Evolutionary conservation across 2,888 invertebrate genomes (phyloP).

Genomic region (Lobophora halterata): DNA sequence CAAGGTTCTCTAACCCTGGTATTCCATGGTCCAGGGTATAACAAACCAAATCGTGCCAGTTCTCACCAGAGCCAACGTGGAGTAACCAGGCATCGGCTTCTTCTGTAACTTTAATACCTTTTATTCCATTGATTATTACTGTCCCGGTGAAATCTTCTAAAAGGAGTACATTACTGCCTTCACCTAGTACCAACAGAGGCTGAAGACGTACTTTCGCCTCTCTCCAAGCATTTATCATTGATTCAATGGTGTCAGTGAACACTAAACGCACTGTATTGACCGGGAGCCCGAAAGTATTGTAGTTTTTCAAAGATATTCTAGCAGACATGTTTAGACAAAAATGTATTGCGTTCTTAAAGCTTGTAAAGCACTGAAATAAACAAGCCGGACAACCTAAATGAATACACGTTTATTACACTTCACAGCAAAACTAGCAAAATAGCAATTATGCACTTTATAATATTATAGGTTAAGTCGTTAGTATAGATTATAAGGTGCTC

Average conservation of each 20-base stretch:
- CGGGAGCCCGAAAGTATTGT: constrained; percentile 16
- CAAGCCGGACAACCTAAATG: too few relatives aligned
- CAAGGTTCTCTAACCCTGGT: constrained; percentile 24
- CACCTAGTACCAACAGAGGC: constrained; percentile 10
- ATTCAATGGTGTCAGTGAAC: constrained; percentile 3
- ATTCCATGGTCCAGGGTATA: constrained; percentile 18
- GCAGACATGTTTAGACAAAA: constrained; percentile 1
- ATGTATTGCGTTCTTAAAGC: too few relatives aligned
- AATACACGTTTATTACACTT: too few relatives aligned
- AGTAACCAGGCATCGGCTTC: constrained; percentile 13
- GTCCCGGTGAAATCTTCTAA: constrained; percentile 16
- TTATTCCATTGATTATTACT: constrained; percentile 12
- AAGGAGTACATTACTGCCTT: constrained; percentile 15
- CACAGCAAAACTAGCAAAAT: too few relatives aligned
- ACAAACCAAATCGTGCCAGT: constrained; percentile 26
- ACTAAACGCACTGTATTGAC: constrained; percentile 8
- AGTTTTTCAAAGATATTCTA: constrained; percentile 4
- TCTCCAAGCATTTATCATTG: constrained; percentile 6
- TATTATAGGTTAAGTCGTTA: too few relatives aligned
- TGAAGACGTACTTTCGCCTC: constrained; percentile 2
- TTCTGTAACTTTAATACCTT: constrained; percentile 11
- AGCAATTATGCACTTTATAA: too few relatives aligned
- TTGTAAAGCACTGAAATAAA: too few relatives aligned
- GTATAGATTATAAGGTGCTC: too few relatives aligned
- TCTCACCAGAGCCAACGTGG: constrained; percentile 22